Evolutionary conservation across 2,888 invertebrate species (phyloP), one percentile per base, ranked within the genome.

Genomic region (Adineta ricciae): DNA sequence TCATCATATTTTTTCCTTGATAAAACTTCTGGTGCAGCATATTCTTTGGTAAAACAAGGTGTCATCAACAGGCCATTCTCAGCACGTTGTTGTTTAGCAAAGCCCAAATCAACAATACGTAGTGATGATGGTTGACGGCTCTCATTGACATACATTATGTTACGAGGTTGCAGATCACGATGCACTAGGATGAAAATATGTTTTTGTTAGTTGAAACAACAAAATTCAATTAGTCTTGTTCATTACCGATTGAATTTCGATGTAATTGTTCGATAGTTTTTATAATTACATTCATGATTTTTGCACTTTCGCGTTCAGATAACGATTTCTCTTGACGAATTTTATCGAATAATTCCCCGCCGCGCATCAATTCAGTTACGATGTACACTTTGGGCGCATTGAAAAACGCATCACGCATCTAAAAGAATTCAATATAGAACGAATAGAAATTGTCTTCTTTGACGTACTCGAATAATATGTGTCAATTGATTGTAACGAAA

Each of bases 1-100:
- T 96, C 95, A 90, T 99, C 98, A 89, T 99, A 99, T 4, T 98
- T 98, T 89, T 98, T 98, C 32, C 95, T 93, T 90, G 97, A 97
- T 49, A 99, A 92, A 85, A 92, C 92, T 92, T 98, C 97, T 0
- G 97, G 98, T 0, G 97, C 97, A 8, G 97, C 98, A 91, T 97
- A 99, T 92, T 97, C 97, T 83, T 97, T 97, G 19, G 99, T 99
- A 91, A 99, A 99, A 90, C 98, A 99, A 0, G 99, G 99, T 2
- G 99, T 99, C 98, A 99, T 99, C 82, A 99, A 92, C 27, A 99
- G 92, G n/a, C 98, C 96, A 90, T 96, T 96, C 89, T 96, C 96
- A 24, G 96, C 96, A 83, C 96, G 93, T 87, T 97, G 92, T 91
- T 99, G 98, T 91, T 98, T 99, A 50, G 98, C 97, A 90, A 99